phyloP scores from a whole-genome alignment of 1,140 invertebrate species.

The Drosophila erecta region DNA sequence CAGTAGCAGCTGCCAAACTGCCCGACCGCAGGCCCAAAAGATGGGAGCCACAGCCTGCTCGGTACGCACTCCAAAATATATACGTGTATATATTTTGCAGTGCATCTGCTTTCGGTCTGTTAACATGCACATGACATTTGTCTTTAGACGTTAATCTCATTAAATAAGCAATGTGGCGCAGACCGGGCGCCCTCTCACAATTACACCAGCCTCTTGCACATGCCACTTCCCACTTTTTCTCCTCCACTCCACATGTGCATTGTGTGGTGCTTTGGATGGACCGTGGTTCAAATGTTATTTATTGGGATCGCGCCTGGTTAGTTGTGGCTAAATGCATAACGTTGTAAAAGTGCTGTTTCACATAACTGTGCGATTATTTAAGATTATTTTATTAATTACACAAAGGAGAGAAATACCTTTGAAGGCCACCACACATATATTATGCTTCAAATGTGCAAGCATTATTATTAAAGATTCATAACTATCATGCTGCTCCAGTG shows the following conservation, averaged over 20 bases:
- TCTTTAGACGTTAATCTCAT: slow-evolving; percentile 84
- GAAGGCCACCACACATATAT: no score
- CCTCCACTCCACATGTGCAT: slow-evolving; percentile 8
- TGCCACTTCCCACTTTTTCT: slow-evolving; percentile 15
- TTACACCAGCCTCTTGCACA: slow-evolving; percentile 9
- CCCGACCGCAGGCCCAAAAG: slow-evolving; percentile 23
- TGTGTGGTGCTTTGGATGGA: slow-evolving; percentile 33
- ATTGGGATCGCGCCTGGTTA: neutral
- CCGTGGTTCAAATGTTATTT: slow-evolving; percentile 22
- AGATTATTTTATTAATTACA: no score
- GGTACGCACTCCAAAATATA: slow-evolving; percentile 55
- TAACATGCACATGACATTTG: slow-evolving; percentile 84
- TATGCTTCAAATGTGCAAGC: no score
- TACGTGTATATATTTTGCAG: slow-evolving; percentile 50
- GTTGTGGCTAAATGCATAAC: no score
- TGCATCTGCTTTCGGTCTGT: slow-evolving; percentile 39
- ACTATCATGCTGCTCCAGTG: no score
- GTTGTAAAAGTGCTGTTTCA: no score
- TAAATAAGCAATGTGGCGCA: slow-evolving; percentile 79
- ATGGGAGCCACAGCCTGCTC: slow-evolving; percentile 25
- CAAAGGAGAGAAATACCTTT: no score
- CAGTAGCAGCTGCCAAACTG: slow-evolving; percentile 71
- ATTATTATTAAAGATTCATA: no score
- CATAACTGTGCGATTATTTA: no score
- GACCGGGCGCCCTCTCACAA: slow-evolving; percentile 11